Conservation (phyloP, 2,797 vertebrate genomes). For the Petrocephalus sullivani region DNA sequence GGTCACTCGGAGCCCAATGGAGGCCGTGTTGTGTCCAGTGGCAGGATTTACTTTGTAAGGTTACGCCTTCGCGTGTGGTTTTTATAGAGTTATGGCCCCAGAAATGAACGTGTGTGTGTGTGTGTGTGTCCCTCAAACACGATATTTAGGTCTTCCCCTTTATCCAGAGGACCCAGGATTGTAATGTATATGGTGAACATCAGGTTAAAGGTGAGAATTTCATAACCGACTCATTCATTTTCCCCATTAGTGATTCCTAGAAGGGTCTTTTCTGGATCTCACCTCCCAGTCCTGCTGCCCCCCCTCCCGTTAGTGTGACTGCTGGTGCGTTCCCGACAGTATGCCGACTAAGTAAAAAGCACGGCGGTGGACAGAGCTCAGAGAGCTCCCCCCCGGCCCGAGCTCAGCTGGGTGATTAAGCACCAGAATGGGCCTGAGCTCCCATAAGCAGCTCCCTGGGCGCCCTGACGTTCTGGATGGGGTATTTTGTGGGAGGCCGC, state of each 20-base stretch:
- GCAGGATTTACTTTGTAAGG: too few species aligned
- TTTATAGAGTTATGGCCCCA: neutral
- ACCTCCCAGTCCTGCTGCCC: neutral
- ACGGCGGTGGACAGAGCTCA: neutral
- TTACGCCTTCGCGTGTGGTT: neutral
- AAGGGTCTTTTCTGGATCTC: neutral
- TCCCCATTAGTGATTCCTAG: neutral
- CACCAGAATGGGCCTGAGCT: neutral
- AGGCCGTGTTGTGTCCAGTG: too few species aligned
- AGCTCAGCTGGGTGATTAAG: slow-evolving; percentile 1
- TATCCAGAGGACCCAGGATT: neutral
- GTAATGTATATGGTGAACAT: neutral
- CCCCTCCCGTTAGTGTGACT: neutral
- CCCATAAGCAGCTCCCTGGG: neutral
- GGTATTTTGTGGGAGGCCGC: neutral
- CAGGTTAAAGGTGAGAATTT: neutral
- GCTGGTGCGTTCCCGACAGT: neutral
- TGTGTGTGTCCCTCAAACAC: neutral
- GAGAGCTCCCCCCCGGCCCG: neutral
- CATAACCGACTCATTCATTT: neutral
- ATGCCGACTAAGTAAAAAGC: neutral
- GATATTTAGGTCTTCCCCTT: neutral
- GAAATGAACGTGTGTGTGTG: neutral
- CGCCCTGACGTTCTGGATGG: neutral
- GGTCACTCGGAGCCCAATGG: neutral